phyloP scores from a whole-genome alignment of 64 coral and sea anemone genomes.

The Pachyseris speciosa region DNA sequence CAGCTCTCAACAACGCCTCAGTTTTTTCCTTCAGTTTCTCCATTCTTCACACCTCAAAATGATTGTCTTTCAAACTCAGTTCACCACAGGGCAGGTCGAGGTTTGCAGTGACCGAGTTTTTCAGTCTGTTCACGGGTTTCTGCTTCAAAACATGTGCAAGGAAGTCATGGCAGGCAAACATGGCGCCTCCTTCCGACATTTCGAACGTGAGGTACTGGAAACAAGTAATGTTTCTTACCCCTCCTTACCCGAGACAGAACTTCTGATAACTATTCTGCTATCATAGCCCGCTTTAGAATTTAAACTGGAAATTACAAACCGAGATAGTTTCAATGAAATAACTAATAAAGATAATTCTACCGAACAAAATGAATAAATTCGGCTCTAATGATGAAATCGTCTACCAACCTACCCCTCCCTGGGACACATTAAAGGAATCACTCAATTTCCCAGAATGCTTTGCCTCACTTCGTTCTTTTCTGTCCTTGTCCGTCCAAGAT shows the following conservation, averaged over 20 bases:
- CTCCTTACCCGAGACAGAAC: background rate
- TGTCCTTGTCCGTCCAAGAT: constrained; percentile 40
- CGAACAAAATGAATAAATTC: too few species aligned
- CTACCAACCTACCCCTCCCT: background rate
- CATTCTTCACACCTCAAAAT: constrained; percentile 23
- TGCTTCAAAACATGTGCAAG: background rate
- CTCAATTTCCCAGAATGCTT: constrained; percentile 16
- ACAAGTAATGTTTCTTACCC: background rate
- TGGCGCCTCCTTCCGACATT: background rate
- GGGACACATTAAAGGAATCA: background rate
- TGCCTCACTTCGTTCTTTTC: background rate
- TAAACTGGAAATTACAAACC: too few species aligned
- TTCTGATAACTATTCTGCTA: too few species aligned
- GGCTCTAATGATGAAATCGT: too few species aligned
- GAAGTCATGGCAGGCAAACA: background rate
- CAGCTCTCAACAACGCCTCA: constrained; percentile 83
- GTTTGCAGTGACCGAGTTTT: background rate
- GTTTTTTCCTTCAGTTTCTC: constrained; percentile 93
- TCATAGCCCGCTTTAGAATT: too few species aligned
- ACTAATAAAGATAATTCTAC: too few species aligned
- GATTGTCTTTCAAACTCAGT: background rate
- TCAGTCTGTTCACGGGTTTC: background rate
- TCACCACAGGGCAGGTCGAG: background rate
- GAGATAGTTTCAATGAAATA: too few species aligned
- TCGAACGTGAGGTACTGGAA: constrained; percentile 15